Evolutionary conservation across 2,113 vertebrate genomes (phyloP).

Genomic region (Pterocles burchelli): DNA sequence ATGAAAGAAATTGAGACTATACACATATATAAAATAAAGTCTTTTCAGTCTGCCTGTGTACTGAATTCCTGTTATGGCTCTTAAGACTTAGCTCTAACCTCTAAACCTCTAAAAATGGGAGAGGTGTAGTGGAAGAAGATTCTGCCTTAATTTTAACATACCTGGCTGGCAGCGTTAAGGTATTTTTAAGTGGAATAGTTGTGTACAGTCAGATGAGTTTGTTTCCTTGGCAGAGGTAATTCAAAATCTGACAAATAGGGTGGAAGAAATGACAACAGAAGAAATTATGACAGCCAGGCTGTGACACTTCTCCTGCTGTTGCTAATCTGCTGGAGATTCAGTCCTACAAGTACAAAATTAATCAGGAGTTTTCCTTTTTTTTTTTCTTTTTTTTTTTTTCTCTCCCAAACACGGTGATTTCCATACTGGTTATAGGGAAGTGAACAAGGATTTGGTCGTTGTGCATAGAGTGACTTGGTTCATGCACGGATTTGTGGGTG

Average conservation of each 20-base stretch:
- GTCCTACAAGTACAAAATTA: background rate
- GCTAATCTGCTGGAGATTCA: background rate
- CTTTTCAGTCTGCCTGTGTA: background rate
- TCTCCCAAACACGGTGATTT: background rate
- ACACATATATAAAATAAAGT: background rate
- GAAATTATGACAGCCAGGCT: background rate
- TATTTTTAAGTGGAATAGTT: background rate
- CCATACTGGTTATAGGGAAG: background rate
- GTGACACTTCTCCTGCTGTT: background rate
- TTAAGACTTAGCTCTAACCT: background rate
- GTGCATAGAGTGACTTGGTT: background rate
- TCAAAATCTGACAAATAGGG: background rate
- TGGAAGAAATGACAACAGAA: background rate
- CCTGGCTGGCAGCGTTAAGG: background rate
- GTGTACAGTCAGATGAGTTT: background rate
- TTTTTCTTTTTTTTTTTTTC: no score
- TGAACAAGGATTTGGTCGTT: background rate
- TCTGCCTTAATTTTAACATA: background rate
- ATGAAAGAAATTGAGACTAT: background rate
- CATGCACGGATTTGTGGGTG: background rate
- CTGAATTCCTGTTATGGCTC: background rate
- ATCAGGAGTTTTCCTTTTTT: background rate
- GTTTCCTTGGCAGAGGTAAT: background rate
- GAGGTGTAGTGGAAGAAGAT: background rate
- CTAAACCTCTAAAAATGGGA: background rate